Percentiles rank a stretch among this genome's conserved stretches.
These are phyloP conservation scores for Spondyliosoma cantharus DNA, from an alignment of 2,797 vertebrate species.

Conservation along the genomic window DNA sequence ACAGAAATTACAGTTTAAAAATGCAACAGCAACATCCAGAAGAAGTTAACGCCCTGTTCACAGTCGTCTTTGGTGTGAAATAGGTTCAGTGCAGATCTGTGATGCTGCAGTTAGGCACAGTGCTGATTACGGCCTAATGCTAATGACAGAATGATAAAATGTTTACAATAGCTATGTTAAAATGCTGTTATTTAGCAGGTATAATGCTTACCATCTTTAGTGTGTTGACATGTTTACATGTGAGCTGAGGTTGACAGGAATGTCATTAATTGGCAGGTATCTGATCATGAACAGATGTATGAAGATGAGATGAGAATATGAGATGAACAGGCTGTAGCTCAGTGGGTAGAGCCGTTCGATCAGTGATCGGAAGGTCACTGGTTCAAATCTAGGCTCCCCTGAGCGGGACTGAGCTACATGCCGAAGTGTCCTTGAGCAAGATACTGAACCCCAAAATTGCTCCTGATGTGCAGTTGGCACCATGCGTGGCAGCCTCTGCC, in stretches of 20 bases:
- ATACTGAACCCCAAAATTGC: too few species aligned
- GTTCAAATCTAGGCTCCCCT: too few species aligned
- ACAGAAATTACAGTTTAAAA: conserved; percentile 25
- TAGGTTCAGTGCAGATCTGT: background rate
- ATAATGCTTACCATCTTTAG: background rate
- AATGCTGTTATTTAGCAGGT: background rate
- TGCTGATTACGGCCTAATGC: background rate
- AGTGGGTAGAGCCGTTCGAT: too few species aligned
- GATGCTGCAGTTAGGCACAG: background rate
- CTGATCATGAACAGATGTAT: background rate
- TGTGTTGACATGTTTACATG: background rate
- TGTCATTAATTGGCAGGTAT: background rate
- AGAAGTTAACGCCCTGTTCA: background rate
- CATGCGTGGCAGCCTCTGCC: too few species aligned
- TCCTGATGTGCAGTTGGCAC: too few species aligned
- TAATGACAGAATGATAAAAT: background rate
- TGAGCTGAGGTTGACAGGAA: background rate
- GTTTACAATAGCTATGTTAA: background rate
- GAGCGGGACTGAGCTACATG: too few species aligned
- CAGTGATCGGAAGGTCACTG: too few species aligned
- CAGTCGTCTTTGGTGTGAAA: background rate
- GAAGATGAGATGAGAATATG: too few species aligned
- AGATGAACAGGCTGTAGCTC: too few species aligned
- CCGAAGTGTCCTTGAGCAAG: too few species aligned
- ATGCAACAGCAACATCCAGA: conserved; percentile 5